phyloP scores from a whole-genome alignment of 2,888 invertebrate genomes.

The Omphaloscelis lunosa region DNA sequence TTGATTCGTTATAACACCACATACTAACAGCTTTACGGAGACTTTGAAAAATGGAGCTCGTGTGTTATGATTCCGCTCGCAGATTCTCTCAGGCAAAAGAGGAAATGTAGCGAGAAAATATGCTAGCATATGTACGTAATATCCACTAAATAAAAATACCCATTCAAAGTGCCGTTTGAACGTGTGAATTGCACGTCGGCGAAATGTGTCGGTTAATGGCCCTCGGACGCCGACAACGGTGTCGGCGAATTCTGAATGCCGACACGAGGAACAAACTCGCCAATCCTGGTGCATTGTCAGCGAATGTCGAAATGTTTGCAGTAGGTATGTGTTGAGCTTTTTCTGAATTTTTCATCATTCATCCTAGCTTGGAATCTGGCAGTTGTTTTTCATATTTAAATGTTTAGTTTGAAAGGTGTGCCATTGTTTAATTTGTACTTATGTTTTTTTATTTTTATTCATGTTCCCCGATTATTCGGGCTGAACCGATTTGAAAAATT shows the following conservation, averaged over 20 bases:
- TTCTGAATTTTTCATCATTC: conserved; percentile 29
- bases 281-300: conserved; percentile 58
- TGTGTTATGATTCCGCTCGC: conserved; percentile 9
- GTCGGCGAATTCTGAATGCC: conserved; percentile 54
- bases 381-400: not conserved
- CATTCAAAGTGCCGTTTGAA: conserved; percentile 60
- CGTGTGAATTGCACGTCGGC: conserved; percentile 61
- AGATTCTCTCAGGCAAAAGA: conserved; percentile 21
- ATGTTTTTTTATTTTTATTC: no score
- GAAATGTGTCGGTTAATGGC: conserved; percentile 61
- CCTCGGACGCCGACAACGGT: conserved; percentile 57
- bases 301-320: conserved; percentile 55
- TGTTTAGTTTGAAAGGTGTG: not conserved
- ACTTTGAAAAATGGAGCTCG: conserved; percentile 3
- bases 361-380: conserved; percentile 4
- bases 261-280: conserved; percentile 54
- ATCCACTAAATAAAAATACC: conserved; percentile 64
- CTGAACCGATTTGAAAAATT: no score
- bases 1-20: not conserved
- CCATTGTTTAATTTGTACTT: not conserved
- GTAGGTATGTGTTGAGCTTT: conserved; percentile 37
- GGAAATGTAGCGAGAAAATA: conserved; percentile 48
- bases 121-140: conserved; percentile 40
- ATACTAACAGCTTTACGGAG: not conserved
- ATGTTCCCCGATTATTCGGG: no score